Conservation (phyloP, 2,113 vertebrate species). For the Chinchilla lanigera region DNA sequence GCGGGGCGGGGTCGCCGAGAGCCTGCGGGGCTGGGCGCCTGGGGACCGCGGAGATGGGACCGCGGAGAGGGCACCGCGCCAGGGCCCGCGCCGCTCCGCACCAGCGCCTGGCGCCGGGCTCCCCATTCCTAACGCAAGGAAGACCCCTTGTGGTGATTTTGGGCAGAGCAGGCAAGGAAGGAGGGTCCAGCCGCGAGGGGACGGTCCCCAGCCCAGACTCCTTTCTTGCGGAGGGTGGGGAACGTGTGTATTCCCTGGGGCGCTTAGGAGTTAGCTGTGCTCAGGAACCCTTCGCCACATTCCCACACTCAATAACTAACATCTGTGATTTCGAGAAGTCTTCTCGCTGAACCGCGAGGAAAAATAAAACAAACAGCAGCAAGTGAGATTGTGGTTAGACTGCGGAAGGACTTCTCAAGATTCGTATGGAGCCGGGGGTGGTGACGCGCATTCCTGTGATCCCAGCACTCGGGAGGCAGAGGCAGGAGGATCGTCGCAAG, state of each 20-base stretch:
- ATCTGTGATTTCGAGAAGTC: not conserved
- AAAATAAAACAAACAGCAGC: slow-evolving; percentile 2
- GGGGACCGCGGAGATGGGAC: not conserved
- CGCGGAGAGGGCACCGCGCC: not conserved
- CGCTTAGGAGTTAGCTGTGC: not conserved
- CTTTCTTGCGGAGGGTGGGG: too few relatives aligned
- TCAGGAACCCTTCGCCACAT: not conserved
- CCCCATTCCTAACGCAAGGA: slow-evolving; percentile 76
- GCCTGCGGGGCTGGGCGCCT: not conserved
- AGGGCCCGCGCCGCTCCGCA: not conserved
- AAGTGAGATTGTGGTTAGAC: slow-evolving; percentile 52
- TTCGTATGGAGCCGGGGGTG: not conserved
- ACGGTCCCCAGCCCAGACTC: not conserved
- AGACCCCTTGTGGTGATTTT: slow-evolving; percentile 77
- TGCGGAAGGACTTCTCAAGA: slow-evolving; percentile 1
- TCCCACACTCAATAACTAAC: not conserved
- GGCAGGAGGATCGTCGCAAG: not conserved
- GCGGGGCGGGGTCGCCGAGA: too few relatives aligned
- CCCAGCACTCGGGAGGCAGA: not conserved
- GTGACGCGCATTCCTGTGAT: not conserved
- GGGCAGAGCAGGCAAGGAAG: not conserved
- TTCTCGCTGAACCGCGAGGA: not conserved
- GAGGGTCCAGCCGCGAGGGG: rapidly evolving
- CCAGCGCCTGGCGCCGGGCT: not conserved
- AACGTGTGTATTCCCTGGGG: too few relatives aligned